Evolutionary conservation across 2,113 vertebrate genomes (phyloP), one percentile per base, ranked within the genome.

Genomic region (Diadophis punctatus): DNA sequence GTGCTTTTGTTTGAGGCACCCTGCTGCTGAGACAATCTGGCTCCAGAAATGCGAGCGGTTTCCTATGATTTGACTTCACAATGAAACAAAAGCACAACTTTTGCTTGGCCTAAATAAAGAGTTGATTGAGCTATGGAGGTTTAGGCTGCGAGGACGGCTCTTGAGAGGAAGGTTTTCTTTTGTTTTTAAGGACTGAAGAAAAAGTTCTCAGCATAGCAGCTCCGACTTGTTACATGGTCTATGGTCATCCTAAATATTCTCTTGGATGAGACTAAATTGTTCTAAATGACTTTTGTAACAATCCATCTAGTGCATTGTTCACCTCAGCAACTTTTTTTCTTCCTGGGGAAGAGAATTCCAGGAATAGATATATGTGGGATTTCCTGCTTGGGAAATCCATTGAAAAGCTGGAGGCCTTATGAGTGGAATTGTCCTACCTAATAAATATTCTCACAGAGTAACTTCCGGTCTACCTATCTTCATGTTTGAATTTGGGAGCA

Each of bases 51-150:
- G 95, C 87, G 91, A 93, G 90, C 1, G 0, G 92, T 52, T 97
- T 96, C 95, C 96, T 96, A 94, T 80, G 53, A 30, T 90, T 93
- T 49, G 88, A 92, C 93, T 96, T 96, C 86, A 93, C 95, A 94
- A 88, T 80, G 3, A 93, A 94, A 46, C 51, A 58, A 90, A 90
- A 56, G 86, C 91, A 74, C 0, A 43, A 0, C 0, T 0, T 2
- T 91, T 80, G 27, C 91, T 90, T 60, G 85, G 0, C 46, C 68
- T 34, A 88, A 91, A 90, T 88, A 86, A 68, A 80, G 49, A 68
- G 58, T 55, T 39, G 84, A 23, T 46, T 68, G 55, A 2, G 11
- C 27, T n/a, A 51, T 2, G n/a, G 25, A 4, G 1, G 0, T 0
- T 48, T 0, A 60, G 20, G n/a, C 46, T 0, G 0, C 0, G 43